Percentiles rank a stretch among this genome's conserved stretches.
phyloP scores from a whole-genome alignment of 2,888 invertebrate genomes.

The Sarcophaga caerulescens region DNA sequence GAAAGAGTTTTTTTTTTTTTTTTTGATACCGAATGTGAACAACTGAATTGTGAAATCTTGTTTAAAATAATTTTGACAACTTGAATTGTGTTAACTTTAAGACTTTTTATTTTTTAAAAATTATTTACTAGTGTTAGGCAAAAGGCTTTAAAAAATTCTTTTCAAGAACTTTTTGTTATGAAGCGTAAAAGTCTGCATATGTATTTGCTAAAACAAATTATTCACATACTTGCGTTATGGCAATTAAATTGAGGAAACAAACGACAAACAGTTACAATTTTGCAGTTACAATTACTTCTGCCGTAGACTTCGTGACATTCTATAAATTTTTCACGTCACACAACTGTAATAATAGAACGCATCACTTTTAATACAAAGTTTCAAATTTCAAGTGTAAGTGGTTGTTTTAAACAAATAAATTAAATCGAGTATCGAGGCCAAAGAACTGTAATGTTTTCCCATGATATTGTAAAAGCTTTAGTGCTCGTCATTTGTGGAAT shows the following conservation, averaged over 20 bases:
- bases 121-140: too few species aligned
- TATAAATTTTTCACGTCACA: slow-evolving; percentile 52
- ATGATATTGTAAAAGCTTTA: slow-evolving; percentile 67
- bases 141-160: neutral
- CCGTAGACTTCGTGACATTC: slow-evolving; percentile 13
- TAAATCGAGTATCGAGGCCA: neutral
- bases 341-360: neutral
- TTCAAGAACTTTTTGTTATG: slow-evolving; percentile 10
- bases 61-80: neutral
- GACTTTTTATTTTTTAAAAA: too few species aligned
- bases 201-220: neutral
- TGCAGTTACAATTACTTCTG: neutral
- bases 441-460: neutral
- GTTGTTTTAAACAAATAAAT: neutral
- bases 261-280: slow-evolving; percentile 27
- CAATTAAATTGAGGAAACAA: slow-evolving; percentile 37
- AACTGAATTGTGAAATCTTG: slow-evolving; percentile 6
- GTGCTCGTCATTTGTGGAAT: slow-evolving; percentile 68
- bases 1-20: neutral
- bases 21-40: neutral
- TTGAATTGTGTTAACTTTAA: neutral
- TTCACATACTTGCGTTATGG: slow-evolving; percentile 32
- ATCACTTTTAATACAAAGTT: neutral
- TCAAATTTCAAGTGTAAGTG: neutral
- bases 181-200: slow-evolving; percentile 6